Percentiles rank a stretch among this genome's conserved stretches.
Conservation (phyloP, 1,140 invertebrate species). For the Nixonia krombeini region DNA sequence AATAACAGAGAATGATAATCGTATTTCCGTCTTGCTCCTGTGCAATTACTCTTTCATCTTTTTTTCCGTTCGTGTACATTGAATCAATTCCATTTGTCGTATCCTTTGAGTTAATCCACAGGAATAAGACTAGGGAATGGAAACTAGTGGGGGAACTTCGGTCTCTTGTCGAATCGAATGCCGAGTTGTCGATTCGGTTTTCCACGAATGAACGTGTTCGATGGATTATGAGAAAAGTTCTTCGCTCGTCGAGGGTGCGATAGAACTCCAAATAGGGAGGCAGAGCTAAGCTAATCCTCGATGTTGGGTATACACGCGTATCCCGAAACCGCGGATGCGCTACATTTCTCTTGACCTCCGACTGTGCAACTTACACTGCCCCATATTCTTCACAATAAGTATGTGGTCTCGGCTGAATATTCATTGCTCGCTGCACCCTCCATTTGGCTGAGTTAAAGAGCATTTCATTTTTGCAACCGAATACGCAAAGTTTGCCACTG, state of each 20-base stretch:
- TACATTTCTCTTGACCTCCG: slow-evolving; percentile 28
- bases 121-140: too few relatives aligned
- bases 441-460: too few relatives aligned
- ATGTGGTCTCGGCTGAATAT: not conserved
- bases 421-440: too few relatives aligned
- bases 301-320: slow-evolving; percentile 25
- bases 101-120: too few relatives aligned
- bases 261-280: slow-evolving; percentile 22
- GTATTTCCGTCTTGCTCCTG: too few relatives aligned
- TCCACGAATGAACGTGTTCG: slow-evolving; percentile 20
- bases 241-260: slow-evolving; percentile 14
- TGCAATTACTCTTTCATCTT: too few relatives aligned
- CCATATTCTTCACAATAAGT: slow-evolving; percentile 12
- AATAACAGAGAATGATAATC: too few relatives aligned
- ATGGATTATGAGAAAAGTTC: slow-evolving; percentile 44
- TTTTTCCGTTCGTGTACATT: too few relatives aligned
- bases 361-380: slow-evolving; percentile 16
- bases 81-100: too few relatives aligned
- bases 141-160: too few relatives aligned
- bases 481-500: too few relatives aligned
- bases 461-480: too few relatives aligned
- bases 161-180: slow-evolving; percentile 11
- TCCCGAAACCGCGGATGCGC: slow-evolving; percentile 20
- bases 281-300: slow-evolving; percentile 27
- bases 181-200: slow-evolving; percentile 26